These are phyloP conservation scores for Serilophus lunatus DNA, from an alignment of 2,113 vertebrate species.

Conservation along the genomic window DNA sequence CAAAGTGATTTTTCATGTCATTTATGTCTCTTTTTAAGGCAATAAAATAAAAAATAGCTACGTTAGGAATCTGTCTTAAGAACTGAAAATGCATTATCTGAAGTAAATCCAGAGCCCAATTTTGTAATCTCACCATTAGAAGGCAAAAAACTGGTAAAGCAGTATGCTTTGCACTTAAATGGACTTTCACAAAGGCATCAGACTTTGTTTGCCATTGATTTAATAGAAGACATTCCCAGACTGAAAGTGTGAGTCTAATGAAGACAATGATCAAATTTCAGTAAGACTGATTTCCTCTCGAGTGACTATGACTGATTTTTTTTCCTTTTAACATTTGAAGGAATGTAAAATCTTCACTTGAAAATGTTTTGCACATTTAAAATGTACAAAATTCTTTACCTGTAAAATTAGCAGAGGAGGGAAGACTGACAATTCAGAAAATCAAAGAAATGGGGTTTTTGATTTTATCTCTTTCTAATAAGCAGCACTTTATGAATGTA, in stretches of 20 bases:
- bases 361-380: not conserved
- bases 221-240: not conserved
- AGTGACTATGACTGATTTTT: not conserved
- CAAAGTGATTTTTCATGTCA: not conserved
- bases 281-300: not conserved
- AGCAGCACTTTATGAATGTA: not conserved
- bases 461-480: not conserved
- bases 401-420: not conserved
- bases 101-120: not conserved
- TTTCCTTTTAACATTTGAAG: not conserved
- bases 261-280: not conserved
- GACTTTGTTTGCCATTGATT: not conserved
- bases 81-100: not conserved
- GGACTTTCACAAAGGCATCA: not conserved
- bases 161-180: not conserved
- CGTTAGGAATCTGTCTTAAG: not conserved
- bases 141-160: not conserved
- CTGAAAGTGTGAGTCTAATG: not conserved
- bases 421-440: not conserved
- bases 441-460: not conserved
- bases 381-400: not conserved
- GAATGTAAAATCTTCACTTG: not conserved
- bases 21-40: not conserved
- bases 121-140: not conserved
- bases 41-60: not conserved